Evolutionary conservation across 2,113 vertebrate species (phyloP).

Genomic region (Ammodytes dubius): DNA sequence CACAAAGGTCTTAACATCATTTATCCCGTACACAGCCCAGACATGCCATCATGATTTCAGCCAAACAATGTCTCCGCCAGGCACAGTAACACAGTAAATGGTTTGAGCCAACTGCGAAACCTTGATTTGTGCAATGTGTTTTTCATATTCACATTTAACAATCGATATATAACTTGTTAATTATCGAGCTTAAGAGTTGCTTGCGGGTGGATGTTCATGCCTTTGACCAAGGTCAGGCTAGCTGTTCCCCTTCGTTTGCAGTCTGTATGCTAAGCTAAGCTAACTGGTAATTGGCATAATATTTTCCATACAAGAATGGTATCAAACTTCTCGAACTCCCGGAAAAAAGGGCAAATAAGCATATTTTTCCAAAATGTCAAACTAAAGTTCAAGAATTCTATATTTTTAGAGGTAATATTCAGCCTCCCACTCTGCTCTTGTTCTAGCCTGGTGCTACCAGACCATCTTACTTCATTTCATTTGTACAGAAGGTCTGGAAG

Average conservation of each 20-base stretch:
- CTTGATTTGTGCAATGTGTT: background rate
- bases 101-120: background rate
- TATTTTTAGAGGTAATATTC: background rate
- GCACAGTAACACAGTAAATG: too few species aligned
- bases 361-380: background rate
- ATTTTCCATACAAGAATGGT: background rate
- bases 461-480: too few species aligned
- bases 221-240: background rate
- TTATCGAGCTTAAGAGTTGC: background rate
- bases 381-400: background rate
- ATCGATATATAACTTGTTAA: background rate
- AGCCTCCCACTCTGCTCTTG: slow-evolving; percentile 20
- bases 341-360: background rate
- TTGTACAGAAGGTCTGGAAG: too few species aligned
- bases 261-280: slow-evolving; percentile 9
- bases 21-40: too few species aligned
- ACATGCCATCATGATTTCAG: too few species aligned
- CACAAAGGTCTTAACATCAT: too few species aligned
- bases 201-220: background rate
- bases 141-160: background rate
- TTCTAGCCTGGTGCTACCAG: too few species aligned
- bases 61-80: too few species aligned
- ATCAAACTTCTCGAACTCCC: background rate
- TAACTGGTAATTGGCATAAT: background rate
- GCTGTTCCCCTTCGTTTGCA: background rate